These are phyloP conservation scores for Philopedon plagiatum DNA, from an alignment of 2,888 invertebrate species.

Conservation along the genomic window DNA sequence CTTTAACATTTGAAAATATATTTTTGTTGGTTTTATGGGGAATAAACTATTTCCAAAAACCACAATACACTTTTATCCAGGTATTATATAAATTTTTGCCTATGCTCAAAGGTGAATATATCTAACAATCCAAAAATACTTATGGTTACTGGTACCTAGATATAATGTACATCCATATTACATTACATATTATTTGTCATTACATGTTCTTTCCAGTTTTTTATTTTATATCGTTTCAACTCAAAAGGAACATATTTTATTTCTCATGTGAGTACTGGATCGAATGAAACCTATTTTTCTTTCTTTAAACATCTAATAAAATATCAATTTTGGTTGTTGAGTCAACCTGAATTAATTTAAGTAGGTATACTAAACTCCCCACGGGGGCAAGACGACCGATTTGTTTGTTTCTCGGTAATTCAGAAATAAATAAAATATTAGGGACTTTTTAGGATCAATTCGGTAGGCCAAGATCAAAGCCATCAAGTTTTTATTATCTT, in stretches of 20 bases:
- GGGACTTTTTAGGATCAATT: constrained; percentile 12
- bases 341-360: constrained; percentile 16
- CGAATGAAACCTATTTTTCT: background rate
- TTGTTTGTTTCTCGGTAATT: constrained; percentile 11
- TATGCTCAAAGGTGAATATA: no score
- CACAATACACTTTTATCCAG: no score
- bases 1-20: no score
- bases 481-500: constrained; percentile 23
- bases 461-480: constrained; percentile 33
- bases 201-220: background rate
- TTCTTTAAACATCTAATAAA: background rate
- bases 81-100: no score
- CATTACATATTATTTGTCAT: no score
- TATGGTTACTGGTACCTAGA: no score
- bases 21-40: no score
- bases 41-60: no score
- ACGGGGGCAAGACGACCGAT: constrained; percentile 3
- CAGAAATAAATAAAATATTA: constrained; percentile 36
- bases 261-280: background rate
- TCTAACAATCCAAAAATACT: no score
- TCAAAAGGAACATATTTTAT: background rate
- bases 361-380: constrained; percentile 18
- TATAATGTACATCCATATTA: no score
- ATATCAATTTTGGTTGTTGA: constrained; percentile 6
- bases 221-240: background rate